phyloP scores from a whole-genome alignment of 2,888 invertebrate species.

The Ophion obscuratus region DNA sequence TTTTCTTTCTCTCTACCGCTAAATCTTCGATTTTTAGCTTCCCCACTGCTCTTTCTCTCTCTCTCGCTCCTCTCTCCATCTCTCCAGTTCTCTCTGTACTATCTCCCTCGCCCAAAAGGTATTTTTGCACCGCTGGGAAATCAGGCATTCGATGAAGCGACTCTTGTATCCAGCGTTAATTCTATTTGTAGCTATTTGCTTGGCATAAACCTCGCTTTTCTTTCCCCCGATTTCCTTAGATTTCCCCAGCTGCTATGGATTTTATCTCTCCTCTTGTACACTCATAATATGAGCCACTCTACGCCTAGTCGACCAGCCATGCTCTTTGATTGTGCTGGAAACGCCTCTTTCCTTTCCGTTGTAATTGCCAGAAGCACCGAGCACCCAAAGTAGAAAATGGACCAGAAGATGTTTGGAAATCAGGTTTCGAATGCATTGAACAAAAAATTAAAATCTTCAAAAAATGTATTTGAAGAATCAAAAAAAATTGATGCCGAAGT shows the following conservation, averaged over 20 bases:
- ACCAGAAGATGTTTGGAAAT: not conserved
- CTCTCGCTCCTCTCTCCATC: slow-evolving; percentile 19
- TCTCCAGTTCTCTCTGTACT: slow-evolving; percentile 5
- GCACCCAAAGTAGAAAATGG: not conserved
- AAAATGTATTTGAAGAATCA: not conserved
- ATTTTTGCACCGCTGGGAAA: slow-evolving; percentile 78
- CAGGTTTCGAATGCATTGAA: not conserved
- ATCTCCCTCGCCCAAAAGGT: slow-evolving; percentile 72
- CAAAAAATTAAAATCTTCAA: not conserved
- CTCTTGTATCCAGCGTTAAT: slow-evolving; percentile 76
- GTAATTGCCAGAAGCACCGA: not conserved
- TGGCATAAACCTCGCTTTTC: slow-evolving; percentile 57
- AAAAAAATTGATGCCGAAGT: not conserved
- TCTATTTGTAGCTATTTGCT: slow-evolving; percentile 77
- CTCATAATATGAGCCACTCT: slow-evolving; percentile 11
- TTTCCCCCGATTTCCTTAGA: slow-evolving; percentile 38
- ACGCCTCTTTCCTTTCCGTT: not conserved
- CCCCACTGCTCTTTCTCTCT: slow-evolving; percentile 26
- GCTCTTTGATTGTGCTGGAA: not conserved
- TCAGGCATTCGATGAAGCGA: slow-evolving; percentile 78
- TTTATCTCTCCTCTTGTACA: slow-evolving; percentile 5
- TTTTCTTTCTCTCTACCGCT: slow-evolving; percentile 19
- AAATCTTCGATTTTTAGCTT: slow-evolving; percentile 40
- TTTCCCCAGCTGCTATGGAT: slow-evolving; percentile 45
- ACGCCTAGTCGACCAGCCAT: slow-evolving; percentile 7